Percentiles rank a stretch among this genome's conserved stretches.
These are phyloP conservation scores for Drosophila robusta DNA, from an alignment of 2,888 invertebrate species.

Conservation along the genomic window DNA sequence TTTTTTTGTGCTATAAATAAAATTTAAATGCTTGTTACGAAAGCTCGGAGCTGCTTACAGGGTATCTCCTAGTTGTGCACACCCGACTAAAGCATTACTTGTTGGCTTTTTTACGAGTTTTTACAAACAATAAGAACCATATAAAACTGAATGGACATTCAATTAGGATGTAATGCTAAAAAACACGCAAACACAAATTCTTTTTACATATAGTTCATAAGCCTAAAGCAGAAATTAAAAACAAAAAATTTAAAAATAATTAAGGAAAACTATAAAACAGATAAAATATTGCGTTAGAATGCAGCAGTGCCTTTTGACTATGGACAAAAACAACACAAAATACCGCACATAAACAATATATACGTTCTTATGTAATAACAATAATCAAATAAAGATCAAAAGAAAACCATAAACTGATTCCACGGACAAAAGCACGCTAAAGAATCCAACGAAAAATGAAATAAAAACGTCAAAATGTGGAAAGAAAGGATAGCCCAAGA, in stretches of 20 bases:
- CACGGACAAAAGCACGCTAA: conserved; percentile 9
- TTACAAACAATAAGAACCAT: background rate
- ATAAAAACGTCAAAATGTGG: conserved; percentile 5
- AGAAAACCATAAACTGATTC: conserved; percentile 5
- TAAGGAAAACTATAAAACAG: conserved; percentile 3
- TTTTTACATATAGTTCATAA: background rate
- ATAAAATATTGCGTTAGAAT: conserved; percentile 35
- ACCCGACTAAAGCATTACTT: background rate
- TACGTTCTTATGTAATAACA: background rate
- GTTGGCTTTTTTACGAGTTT: background rate
- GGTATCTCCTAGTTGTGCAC: background rate
- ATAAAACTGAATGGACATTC: background rate
- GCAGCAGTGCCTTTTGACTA: conserved; percentile 53
- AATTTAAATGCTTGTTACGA: background rate
- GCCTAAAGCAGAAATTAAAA: conserved; percentile 21
- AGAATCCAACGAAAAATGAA: conserved; percentile 16
- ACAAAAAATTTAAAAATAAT: conserved; percentile 11
- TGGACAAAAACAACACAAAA: conserved; percentile 10
- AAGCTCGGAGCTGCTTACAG: background rate
- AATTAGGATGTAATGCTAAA: background rate
- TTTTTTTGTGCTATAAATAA: too few species aligned
- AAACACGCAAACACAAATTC: background rate
- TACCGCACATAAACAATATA: conserved; percentile 15
- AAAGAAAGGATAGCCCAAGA: conserved; percentile 2
- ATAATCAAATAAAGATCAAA: conserved; percentile 14